Conservation (phyloP, 2,888 invertebrate genomes). For the Onchidella celtica region DNA sequence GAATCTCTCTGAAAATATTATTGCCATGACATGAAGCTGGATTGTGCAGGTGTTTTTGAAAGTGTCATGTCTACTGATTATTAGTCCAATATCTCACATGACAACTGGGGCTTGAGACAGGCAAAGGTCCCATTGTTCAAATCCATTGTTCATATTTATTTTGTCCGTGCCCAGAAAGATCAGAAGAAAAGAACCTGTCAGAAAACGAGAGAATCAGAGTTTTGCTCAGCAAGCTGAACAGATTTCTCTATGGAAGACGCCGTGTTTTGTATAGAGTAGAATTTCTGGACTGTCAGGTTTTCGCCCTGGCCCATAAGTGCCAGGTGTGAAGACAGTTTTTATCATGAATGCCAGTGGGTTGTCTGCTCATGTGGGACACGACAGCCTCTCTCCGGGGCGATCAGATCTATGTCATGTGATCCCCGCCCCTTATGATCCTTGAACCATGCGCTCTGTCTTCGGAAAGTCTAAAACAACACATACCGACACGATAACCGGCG, state of each 20-base stretch:
- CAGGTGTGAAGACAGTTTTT: background rate
- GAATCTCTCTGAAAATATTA: no score
- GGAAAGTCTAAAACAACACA: background rate
- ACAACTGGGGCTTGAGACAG: no score
- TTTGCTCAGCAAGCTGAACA: background rate
- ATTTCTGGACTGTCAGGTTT: background rate
- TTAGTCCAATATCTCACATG: no score
- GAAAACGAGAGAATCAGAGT: background rate
- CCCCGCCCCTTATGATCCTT: background rate
- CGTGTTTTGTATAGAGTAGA: background rate
- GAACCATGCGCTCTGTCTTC: background rate
- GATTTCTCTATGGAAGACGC: background rate
- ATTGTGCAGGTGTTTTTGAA: no score
- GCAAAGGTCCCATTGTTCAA: no score
- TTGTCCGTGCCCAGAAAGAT: no score
- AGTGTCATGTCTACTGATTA: no score
- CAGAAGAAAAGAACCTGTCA: no score
- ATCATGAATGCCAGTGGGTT: background rate
- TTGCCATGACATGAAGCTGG: no score
- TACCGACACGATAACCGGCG: background rate
- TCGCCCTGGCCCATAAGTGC: background rate
- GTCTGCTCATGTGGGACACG: background rate
- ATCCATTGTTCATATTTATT: no score
- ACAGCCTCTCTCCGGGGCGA: background rate
- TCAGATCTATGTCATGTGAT: background rate